Evolutionary conservation across 2,113 vertebrate genomes (phyloP), one percentile per base, ranked within the genome.

Genomic region (Pygoscelis adeliae): DNA sequence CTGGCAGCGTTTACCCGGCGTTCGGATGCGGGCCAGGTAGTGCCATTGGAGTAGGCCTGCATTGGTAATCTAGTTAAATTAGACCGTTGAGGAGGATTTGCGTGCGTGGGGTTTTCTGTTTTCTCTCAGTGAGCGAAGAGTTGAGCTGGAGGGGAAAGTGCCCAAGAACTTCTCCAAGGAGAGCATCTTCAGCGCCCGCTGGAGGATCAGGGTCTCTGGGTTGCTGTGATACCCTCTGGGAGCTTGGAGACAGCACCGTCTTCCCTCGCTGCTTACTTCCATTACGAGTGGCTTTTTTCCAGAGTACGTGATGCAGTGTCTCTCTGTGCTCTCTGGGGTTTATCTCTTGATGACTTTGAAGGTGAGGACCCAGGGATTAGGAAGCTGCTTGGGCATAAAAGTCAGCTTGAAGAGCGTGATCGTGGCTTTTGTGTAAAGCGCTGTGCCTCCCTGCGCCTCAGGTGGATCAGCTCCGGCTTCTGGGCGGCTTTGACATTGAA

Each of bases 151-250:
- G 66, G 56, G 38, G 58, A 55, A 94, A 34, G 23, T 6, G 21
- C 40, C 44, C 40, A 19, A 1, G 56, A 34, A 8, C 83, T 63
- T 83, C 40, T 40, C 30, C 0, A 3, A 36, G 89, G 46, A 78
- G 47, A 83, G 25, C 25, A 11, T 56, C 40, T 69, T 34, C 61
- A 29, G 61, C 0, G 0, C 30, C 21, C 0, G 0, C 25, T 0
- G 10, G 11, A 47, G 66, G 56, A 40, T 42, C 1, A 0, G 22
- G n/a, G 10, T n/a, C 66, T 90, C 22, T 27, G 76, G 15, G 18
- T 65, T 52, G 70, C 65, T 3, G 4, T 23, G 47, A 55, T 50
- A 15, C 32, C 26, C 49, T 30, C 73, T 8, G 44, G 47, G 67
- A 46, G 36, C 40, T 49, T 10, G 52, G 52, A 63, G 30, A 52